phyloP scores from a whole-genome alignment of 2,797 vertebrate species.

The Sebastes nivosus region DNA sequence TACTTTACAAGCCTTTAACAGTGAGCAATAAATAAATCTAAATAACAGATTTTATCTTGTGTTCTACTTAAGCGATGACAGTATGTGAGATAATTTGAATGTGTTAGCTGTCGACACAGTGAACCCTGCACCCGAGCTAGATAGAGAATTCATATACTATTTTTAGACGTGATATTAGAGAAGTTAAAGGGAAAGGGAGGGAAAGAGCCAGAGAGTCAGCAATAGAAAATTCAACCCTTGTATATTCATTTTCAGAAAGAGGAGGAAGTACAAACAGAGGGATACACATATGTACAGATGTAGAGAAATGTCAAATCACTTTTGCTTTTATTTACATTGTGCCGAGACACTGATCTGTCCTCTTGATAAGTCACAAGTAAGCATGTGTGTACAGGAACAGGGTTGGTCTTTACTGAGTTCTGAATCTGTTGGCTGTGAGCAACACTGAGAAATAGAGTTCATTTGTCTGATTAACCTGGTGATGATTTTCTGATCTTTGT shows the following conservation, averaged over 20 bases:
- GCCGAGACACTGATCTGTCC: background rate
- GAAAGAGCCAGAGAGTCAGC: background rate
- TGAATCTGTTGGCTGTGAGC: background rate
- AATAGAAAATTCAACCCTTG: background rate
- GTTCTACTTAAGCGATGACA: background rate
- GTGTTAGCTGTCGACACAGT: background rate
- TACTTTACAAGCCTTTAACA: background rate
- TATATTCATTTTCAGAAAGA: background rate
- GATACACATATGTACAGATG: background rate
- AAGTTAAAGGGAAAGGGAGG: constrained; percentile 6
- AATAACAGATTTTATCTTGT: background rate
- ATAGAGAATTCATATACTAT: constrained; percentile 27
- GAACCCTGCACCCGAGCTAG: constrained; percentile 5
- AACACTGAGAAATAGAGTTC: background rate
- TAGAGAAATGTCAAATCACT: background rate
- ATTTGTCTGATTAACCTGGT: background rate
- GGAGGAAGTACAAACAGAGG: background rate
- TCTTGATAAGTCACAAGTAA: background rate
- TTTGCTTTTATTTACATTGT: background rate
- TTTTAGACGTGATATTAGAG: constrained; percentile 38
- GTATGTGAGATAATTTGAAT: background rate
- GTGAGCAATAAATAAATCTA: background rate
- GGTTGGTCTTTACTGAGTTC: background rate
- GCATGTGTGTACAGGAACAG: background rate
- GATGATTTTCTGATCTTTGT: constrained; percentile 43